A percentile compares a stretch with the other conserved stretches of the same genome.
These are phyloP conservation scores for Porites rus DNA, from an alignment of 92 coral and sea anemone genomes.

Conservation along the genomic window DNA sequence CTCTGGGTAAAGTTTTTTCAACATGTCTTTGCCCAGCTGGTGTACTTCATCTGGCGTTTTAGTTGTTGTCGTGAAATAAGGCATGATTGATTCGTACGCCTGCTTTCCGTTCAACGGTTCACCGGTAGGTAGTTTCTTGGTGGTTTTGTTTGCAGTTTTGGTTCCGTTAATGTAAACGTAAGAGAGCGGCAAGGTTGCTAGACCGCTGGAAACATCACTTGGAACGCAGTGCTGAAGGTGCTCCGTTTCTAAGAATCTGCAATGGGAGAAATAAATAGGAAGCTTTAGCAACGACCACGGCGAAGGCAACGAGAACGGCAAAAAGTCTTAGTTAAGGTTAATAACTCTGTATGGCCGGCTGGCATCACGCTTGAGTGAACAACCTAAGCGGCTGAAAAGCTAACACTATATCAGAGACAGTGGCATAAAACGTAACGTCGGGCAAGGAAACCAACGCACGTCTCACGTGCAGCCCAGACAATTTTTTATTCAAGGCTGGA, in stretches of 20 bases:
- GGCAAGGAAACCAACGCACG: too few relatives aligned
- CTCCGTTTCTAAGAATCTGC: constrained; percentile 75
- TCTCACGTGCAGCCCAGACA: too few relatives aligned
- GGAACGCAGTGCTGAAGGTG: constrained; percentile 79
- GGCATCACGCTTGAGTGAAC: too few relatives aligned
- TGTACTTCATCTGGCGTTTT: constrained; percentile 77
- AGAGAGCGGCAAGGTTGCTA: constrained; percentile 72
- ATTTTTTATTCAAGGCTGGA: too few relatives aligned
- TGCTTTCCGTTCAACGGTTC: constrained; percentile 71
- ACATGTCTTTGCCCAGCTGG: constrained; percentile 74
- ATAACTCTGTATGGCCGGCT: too few relatives aligned
- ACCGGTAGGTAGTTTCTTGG: constrained; percentile 69
- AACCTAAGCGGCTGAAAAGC: too few relatives aligned
- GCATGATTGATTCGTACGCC: constrained; percentile 79
- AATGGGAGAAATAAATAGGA: background rate
- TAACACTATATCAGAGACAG: too few relatives aligned
- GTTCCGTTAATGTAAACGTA: constrained; percentile 69
- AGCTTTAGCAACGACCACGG: background rate
- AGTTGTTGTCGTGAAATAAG: constrained; percentile 72
- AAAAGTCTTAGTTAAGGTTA: too few relatives aligned
- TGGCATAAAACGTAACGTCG: too few relatives aligned
- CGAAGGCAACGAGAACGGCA: too few relatives aligned
- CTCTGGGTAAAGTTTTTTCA: constrained; percentile 81
- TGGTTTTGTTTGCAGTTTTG: constrained; percentile 54
- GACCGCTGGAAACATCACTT: constrained; percentile 82